Evolutionary conservation across 2,888 invertebrate species (phyloP), one percentile per base, ranked within the genome.

Genomic region (Xestia rhomboidea): DNA sequence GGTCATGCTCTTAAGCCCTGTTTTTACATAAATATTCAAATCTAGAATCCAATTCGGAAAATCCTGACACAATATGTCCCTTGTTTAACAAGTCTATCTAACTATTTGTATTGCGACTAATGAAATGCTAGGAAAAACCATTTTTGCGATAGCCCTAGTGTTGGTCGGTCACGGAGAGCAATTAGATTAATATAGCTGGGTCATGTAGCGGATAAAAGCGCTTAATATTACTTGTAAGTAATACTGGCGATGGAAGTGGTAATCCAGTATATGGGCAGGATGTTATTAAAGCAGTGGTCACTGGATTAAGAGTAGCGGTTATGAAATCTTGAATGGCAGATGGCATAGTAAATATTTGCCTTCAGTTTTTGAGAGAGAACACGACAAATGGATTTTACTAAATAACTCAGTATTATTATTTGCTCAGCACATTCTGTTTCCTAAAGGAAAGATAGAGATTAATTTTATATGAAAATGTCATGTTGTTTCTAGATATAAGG

Each of bases 121-220:
- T 68, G 60, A 84, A 82, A 84, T 27, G 27, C 24, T 15, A 44
- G 27, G 18, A 60, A 84, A 68, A 60, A 27, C 27, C 30, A 78
- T 68, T 83, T 83, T 71, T 62, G 30, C 68, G 79, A 68, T 68
- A 62, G 38, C 2, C 62, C 7, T 62, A 46, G 62, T 63, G 63
- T 79, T 69, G 41, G 44, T 34, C 15, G 69, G 60, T 73, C 62
- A 81, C 62, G 49, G 54, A 81, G 57, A 46, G 21, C 44, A 30
- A 79, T 82, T 80, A 80, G 71, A 80, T 84, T 68, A 84, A 84
- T 84, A 81, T 34, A 18, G 57, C 63, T 15, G 66, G 64, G 64
- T 41, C 68, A 54, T 72, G 79, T 81, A 72, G 49, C 54, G 27
- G 78, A 68, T 77, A 79, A 60, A 81, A 71, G 71, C 24, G 68